Evolutionary conservation across 92 coral and sea anemone genomes (phyloP), one percentile per base, ranked within the genome.

Genomic region (Porites rus): DNA sequence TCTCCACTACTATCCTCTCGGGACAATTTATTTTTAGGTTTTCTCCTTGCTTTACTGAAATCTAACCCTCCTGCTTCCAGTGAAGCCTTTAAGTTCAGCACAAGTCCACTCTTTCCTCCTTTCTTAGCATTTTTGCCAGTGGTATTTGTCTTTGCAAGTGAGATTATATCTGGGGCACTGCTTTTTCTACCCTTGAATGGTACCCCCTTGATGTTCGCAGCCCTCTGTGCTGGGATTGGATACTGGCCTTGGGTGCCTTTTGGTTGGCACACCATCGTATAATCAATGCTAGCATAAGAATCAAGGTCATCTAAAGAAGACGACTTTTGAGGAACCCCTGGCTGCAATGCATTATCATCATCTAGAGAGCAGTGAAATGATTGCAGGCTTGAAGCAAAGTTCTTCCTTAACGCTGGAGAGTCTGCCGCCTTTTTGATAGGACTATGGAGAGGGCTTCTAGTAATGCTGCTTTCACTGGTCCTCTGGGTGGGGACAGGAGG

Each of bases 21-120:
- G 14, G 89, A 73, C 1, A 64, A 53, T 59, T 71, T 38, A 4
- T 38, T 93, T 61, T 79, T 76, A 2, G 91, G 84, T 75, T 86
- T 82, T 20, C 91, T 86, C 38, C 50, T 88, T 52, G 90, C 88
- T 68, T 91, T 94, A 22, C 58, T 82, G 72, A 94, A 79, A 74
- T 91, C 94, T 18, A 94, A 72, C 9, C 98, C 98, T 76, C 95
- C 98, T 6, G 96, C 98, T 52, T 88, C 91, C 5, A 94, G 91
- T 16, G 98, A 90, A 16, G 96, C 96, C 75, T 90, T 94, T 18
- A 91, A 92, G 86, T 92, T 93, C 28, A 89, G 90, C n/a, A 94
- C 92, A 19, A 88, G 81, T 38, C 74, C 84, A 20, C 75, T 66
- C 65, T 66, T 82, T 28, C 88, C 88, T 43, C 62, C 76, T 46